Conservation (phyloP, 2,113 vertebrate genomes). For the Perca schrenkii region DNA sequence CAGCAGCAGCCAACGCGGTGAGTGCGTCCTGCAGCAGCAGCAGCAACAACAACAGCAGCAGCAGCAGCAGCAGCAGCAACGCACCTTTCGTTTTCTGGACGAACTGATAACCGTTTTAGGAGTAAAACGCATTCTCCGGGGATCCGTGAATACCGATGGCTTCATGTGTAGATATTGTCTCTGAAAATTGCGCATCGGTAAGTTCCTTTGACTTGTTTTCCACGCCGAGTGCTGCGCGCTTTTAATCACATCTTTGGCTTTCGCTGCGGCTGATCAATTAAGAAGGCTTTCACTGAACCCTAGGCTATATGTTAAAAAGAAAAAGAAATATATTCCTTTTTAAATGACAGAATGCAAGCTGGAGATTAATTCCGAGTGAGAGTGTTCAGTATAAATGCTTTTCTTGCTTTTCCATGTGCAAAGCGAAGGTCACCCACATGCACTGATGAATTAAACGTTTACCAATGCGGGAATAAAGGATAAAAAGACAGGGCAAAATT, state of each 20-base stretch:
- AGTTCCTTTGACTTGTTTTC: conserved; percentile 69
- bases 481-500: background rate
- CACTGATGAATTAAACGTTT: conserved; percentile 39
- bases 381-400: background rate
- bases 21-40: conserved; percentile 68
- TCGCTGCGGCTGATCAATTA: conserved; percentile 28
- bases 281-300: conserved; percentile 1
- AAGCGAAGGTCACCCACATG: conserved; percentile 70
- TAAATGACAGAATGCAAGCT: background rate
- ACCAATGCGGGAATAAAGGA: background rate
- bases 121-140: conserved; percentile 11
- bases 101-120: background rate
- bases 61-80: conserved; percentile 17
- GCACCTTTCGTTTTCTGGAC: conserved; percentile 52
- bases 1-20: conserved; percentile 65
- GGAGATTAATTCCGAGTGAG: background rate
- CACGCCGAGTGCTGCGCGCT: conserved; percentile 37
- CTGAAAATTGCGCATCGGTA: conserved; percentile 70
- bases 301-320: background rate
- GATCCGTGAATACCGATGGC: conserved; percentile 43
- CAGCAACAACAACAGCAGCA: conserved; percentile 38
- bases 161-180: conserved; percentile 37
- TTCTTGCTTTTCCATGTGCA: conserved; percentile 39
- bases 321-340: background rate
- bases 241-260: conserved; percentile 10